Percentiles rank a stretch among this genome's conserved stretches.
Evolutionary conservation across 2,888 invertebrate species (phyloP).

Genomic region (Pteria penguin): DNA sequence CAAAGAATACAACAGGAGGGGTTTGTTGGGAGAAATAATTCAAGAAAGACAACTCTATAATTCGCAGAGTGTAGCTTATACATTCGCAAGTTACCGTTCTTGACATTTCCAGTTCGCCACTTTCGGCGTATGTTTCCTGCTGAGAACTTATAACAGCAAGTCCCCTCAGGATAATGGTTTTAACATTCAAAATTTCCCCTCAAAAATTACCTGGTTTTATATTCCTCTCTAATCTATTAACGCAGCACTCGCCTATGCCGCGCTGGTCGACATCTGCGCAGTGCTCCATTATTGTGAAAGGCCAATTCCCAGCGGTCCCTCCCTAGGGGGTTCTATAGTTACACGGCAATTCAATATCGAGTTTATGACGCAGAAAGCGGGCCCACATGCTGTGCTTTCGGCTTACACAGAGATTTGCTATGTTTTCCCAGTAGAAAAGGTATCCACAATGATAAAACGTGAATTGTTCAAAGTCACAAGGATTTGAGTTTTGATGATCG

Average conservation of each 20-base stretch:
- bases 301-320: constrained; percentile 56
- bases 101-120: too few species aligned
- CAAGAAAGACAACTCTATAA: too few species aligned
- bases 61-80: too few species aligned
- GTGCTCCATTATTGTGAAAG: constrained; percentile 56
- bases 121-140: too few species aligned
- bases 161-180: neutral
- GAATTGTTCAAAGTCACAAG: too few species aligned
- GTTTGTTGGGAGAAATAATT: too few species aligned
- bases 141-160: too few species aligned
- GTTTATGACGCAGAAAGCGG: constrained; percentile 63
- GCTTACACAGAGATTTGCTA: constrained; percentile 49
- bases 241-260: neutral
- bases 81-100: too few species aligned
- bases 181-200: neutral
- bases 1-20: too few species aligned
- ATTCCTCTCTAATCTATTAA: neutral
- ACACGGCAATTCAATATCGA: constrained; percentile 74
- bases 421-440: too few species aligned
- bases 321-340: constrained; percentile 67
- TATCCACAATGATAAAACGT: too few species aligned
- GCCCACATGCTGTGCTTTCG: constrained; percentile 63
- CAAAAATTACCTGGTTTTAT: neutral
- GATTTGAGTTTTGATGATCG: too few species aligned
- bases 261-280: neutral